These are phyloP conservation scores for mouse (Mus musculus) DNA, from an alignment of 2,113 vertebrate species.

Conservation along the genomic window DNA sequence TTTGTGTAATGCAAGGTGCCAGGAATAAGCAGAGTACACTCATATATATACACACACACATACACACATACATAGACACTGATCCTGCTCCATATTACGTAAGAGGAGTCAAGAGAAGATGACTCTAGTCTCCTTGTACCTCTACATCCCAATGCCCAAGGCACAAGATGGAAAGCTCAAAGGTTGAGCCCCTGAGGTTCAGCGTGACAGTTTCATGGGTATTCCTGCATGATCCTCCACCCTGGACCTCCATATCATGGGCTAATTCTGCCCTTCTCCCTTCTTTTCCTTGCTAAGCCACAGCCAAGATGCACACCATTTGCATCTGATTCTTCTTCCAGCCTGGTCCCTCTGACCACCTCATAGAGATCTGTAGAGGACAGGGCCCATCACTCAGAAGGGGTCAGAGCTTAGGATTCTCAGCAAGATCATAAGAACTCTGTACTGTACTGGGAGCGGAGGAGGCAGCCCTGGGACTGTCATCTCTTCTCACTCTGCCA, in stretches of 20 bases:
- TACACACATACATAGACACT: background rate
- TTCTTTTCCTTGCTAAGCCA: background rate
- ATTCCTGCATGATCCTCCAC: background rate
- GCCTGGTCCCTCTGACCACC: background rate
- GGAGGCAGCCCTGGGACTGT: background rate
- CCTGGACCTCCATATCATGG: background rate
- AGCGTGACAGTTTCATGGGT: background rate
- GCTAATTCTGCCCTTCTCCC: too few species aligned
- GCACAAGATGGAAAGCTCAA: background rate
- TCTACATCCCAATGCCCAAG: background rate
- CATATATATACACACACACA: background rate
- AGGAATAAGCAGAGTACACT: background rate
- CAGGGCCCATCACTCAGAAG: background rate
- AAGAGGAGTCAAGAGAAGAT: constrained; percentile 67
- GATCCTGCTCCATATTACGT: constrained; percentile 59
- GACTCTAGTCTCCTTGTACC: background rate
- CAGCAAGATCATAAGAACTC: background rate
- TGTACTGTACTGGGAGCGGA: background rate
- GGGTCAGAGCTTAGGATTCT: constrained; percentile 26
- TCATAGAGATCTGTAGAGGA: background rate
- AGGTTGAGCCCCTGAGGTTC: background rate
- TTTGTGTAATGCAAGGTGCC: background rate
- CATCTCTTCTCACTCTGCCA: background rate
- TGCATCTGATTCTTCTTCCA: background rate
- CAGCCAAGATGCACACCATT: background rate